A percentile compares a stretch with the other conserved stretches of the same genome.
Conservation (phyloP, 1,140 invertebrate genomes). For the Anthonomus grandis region DNA sequence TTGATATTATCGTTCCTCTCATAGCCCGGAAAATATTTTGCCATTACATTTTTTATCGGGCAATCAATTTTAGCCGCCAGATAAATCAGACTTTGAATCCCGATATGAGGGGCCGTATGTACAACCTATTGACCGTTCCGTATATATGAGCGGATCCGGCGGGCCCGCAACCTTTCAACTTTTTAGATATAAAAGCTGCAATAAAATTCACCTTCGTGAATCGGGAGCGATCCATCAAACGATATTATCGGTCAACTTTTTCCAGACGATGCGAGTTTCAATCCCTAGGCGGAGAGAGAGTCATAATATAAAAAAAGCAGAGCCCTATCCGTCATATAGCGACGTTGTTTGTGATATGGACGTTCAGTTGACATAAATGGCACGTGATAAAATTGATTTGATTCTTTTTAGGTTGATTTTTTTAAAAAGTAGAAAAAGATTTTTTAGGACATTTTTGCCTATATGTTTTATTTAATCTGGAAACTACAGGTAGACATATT, state of each 20-base stretch:
- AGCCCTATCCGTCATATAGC: conserved; percentile 7
- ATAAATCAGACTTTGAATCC: conserved; percentile 33
- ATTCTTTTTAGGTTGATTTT: too few relatives aligned
- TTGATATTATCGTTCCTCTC: conserved; percentile 23
- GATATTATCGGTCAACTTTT: conserved; percentile 36
- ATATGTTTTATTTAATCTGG: too few relatives aligned
- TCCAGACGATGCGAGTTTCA: not conserved
- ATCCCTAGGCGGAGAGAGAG: not conserved
- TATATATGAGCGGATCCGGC: conserved; percentile 10
- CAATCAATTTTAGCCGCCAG: conserved; percentile 24
- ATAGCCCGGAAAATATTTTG: conserved; percentile 21
- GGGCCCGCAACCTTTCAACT: conserved; percentile 41
- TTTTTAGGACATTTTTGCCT: too few relatives aligned
- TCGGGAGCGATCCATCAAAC: conserved; percentile 43
- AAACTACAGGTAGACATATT: too few relatives aligned
- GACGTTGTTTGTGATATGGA: too few relatives aligned
- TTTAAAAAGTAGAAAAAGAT: too few relatives aligned
- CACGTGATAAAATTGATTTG: too few relatives aligned
- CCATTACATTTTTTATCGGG: conserved; percentile 30
- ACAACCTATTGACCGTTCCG: conserved; percentile 33
- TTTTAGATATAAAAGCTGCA: conserved; percentile 40
- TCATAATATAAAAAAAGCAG: conserved; percentile 7
- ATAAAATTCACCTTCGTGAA: conserved; percentile 46
- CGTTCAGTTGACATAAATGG: too few relatives aligned
- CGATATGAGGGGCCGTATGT: conserved; percentile 31